A percentile compares a stretch with the other conserved stretches of the same genome.
Evolutionary conservation across 2,888 invertebrate species (phyloP).

Genomic region (Gisinianus flammeolus): DNA sequence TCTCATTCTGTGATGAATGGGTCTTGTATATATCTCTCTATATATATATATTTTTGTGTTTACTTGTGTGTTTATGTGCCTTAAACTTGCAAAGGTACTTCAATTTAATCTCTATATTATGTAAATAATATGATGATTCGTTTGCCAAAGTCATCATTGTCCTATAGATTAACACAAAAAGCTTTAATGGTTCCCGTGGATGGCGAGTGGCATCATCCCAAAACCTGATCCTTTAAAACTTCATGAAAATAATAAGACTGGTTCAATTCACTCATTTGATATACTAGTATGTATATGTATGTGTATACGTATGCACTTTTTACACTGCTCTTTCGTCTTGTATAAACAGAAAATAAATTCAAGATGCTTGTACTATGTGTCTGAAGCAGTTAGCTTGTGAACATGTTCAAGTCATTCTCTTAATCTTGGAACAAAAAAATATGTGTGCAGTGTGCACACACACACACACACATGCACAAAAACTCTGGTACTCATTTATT

Average conservation of each 20-base stretch:
- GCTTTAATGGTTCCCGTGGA: conserved; percentile 21
- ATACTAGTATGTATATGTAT: not conserved
- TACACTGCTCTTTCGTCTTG: not conserved
- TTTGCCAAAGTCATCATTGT: not conserved
- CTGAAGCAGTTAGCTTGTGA: not conserved
- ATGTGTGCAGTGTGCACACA: not conserved
- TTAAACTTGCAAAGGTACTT: too few species aligned
- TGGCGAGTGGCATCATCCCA: conserved; percentile 35
- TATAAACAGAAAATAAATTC: not conserved
- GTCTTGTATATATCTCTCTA: not conserved
- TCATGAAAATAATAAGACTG: conserved; percentile 1
- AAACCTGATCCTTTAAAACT: conserved; percentile 32
- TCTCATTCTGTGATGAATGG: too few species aligned
- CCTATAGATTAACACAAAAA: not conserved
- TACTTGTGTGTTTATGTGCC: not conserved
- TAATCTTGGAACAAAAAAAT: not conserved
- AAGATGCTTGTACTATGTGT: not conserved
- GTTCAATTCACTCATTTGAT: conserved; percentile 19
- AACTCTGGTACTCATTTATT: conserved; percentile 2
- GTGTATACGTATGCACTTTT: too few species aligned
- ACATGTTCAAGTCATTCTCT: not conserved
- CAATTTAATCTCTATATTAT: too few species aligned
- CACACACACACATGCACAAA: too few species aligned
- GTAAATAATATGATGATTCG: not conserved
- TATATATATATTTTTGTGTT: not conserved